phyloP scores from a whole-genome alignment of 2,797 vertebrate genomes.

The Macropus fuliginosus region DNA sequence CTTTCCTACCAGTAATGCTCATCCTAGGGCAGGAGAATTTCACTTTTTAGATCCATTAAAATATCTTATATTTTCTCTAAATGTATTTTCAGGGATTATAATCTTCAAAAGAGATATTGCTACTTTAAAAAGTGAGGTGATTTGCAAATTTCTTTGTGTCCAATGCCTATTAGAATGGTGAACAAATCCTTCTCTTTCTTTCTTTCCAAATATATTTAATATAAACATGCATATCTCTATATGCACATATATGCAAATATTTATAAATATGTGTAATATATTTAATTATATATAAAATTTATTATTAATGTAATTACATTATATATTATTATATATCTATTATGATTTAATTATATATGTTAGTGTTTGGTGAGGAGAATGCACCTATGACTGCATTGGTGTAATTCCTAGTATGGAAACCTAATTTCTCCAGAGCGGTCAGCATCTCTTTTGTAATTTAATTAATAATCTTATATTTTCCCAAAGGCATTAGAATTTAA shows the following conservation, averaged over 20 bases:
- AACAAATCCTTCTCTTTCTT: background rate
- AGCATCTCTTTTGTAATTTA: background rate
- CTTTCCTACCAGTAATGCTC: background rate
- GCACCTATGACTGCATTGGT: background rate
- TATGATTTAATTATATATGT: background rate
- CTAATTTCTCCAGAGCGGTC: background rate
- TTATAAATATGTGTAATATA: background rate
- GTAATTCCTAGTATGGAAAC: background rate
- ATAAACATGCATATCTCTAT: background rate
- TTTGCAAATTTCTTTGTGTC: background rate
- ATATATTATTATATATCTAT: background rate
- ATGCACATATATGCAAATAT: background rate
- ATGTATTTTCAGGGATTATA: background rate
- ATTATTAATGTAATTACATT: background rate
- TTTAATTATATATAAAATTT: background rate
- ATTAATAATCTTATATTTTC: background rate
- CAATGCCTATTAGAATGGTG: background rate
- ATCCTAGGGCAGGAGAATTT: background rate
- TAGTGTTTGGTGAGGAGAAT: background rate
- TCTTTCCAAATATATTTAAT: background rate
- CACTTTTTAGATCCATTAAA: background rate
- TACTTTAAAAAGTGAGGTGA: background rate
- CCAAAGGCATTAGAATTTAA: background rate
- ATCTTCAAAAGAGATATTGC: background rate
- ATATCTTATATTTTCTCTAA: background rate